Base-by-base conservation (phyloP, 2,888 invertebrate species). In the Spicauda simplicius region DNA sequence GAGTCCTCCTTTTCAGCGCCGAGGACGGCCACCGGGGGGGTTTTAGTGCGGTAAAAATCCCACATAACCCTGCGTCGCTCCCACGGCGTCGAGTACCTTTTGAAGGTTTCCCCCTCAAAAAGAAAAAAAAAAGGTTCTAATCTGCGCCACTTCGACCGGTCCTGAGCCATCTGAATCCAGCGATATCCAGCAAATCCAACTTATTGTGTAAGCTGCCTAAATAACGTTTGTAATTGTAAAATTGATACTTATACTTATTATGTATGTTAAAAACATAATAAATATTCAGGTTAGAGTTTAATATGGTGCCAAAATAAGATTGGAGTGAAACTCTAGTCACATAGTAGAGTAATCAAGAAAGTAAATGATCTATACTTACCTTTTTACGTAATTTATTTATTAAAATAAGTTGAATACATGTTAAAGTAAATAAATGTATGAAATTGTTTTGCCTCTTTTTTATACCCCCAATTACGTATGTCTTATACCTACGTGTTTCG, bases 251-350 rank as follows among this genome's bases (percentile, higher is more conserved):
- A 16, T 62, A 37, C 8, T 54, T 58, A 18, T 41, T 54, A 53
- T 58, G 30, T 66, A 57, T 55, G 56, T 64, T 64, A 50, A 33
- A 64, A 56, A 64, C 56, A 57, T 63, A 63, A 33, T 48, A 57
- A 63, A 33, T 48, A 57, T 41, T 58, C 53, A 53, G 41, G 41
- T 53, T 64, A 64, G 64, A 57, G 56, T 64, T 56, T 57, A 58
- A 55, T 68, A 74, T 75, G 76, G 86, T 88, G 88, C 85, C 87
- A 88, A 88, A 85, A 71, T 70, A 33, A 68, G 75, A 77, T 76
- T 75, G 70, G 87, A 87, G 88, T 88, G 58, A 80, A 83, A 88
- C 90, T 87, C 87, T 80, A 77, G 77, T 82, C 78, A 72, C 71
- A 4, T 33, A 33, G 45, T 45, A 37, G 37, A 72, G 73, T 73